phyloP scores from a whole-genome alignment of 2,888 invertebrate species.

The Nephrocerus scutellatus region DNA sequence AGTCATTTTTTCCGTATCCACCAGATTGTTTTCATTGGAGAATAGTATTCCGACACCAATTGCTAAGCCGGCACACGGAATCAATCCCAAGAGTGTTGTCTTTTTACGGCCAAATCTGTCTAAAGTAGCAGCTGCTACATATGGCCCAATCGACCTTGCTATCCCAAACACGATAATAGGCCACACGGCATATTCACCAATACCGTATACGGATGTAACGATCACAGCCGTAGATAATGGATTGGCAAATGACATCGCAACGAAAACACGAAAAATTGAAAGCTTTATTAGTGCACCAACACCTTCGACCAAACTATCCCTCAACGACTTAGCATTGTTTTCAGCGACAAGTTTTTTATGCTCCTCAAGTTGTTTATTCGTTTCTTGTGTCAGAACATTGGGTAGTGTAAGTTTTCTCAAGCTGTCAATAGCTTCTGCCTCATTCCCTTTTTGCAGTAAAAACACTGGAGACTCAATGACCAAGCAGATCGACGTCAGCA shows the following conservation, averaged over 20 bases:
- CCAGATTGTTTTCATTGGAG: slow-evolving; percentile 10
- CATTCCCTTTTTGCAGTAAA: slow-evolving; percentile 29
- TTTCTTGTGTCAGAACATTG: slow-evolving; percentile 25
- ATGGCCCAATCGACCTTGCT: slow-evolving; percentile 24
- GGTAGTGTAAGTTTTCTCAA: slow-evolving; percentile 34
- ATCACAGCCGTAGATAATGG: neutral
- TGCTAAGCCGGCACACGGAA: slow-evolving; percentile 23
- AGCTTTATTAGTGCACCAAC: slow-evolving; percentile 28
- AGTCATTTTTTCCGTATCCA: slow-evolving; percentile 14
- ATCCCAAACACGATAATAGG: slow-evolving; percentile 21
- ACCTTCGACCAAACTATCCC: slow-evolving; percentile 22
- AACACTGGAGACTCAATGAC: slow-evolving; percentile 36
- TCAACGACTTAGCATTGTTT: slow-evolving; percentile 24
- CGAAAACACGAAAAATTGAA: slow-evolving; percentile 27
- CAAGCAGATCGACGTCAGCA: slow-evolving; percentile 21
- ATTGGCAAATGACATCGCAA: slow-evolving; percentile 22
- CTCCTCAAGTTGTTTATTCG: slow-evolving; percentile 32
- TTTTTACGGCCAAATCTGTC: slow-evolving; percentile 33
- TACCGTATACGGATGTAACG: slow-evolving; percentile 31
- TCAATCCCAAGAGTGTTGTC: slow-evolving; percentile 24
- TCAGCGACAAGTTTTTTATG: slow-evolving; percentile 33
- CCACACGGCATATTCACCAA: slow-evolving; percentile 27
- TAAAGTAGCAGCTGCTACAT: slow-evolving; percentile 18
- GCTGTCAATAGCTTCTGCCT: slow-evolving; percentile 30
- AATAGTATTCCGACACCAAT: slow-evolving; percentile 26